phyloP scores from a whole-genome alignment of 2,888 invertebrate species.

The Congeria kusceri region DNA sequence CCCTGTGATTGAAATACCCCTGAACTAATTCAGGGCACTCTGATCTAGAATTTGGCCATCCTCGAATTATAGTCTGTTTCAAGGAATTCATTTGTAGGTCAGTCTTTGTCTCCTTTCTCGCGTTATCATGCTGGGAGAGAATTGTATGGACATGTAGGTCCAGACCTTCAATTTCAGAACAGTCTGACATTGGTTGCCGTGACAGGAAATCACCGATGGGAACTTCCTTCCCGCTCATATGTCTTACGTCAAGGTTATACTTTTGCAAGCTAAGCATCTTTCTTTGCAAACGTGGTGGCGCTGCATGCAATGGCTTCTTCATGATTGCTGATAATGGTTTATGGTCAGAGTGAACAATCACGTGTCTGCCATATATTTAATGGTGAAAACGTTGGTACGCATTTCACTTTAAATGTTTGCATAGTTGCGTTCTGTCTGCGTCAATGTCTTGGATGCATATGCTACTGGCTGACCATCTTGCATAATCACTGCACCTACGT shows the following conservation, averaged over 20 bases:
- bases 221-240: no score
- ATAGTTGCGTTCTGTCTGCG: neutral
- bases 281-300: constrained; percentile 51
- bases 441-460: constrained; percentile 21
- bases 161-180: no score
- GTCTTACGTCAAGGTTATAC: constrained; percentile 45
- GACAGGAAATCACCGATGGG: no score
- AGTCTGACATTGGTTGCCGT: constrained; percentile 36
- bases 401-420: constrained; percentile 23
- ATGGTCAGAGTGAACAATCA: constrained; percentile 51
- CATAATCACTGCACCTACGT: constrained; percentile 26
- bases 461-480: constrained; percentile 42
- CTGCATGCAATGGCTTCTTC: constrained; percentile 50
- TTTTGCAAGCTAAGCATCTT: constrained; percentile 51
- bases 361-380: no score
- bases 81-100: constrained; percentile 33
- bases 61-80: constrained; percentile 25
- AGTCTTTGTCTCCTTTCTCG: constrained; percentile 18
- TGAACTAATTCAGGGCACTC: constrained; percentile 13
- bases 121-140: no score
- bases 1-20: constrained; percentile 45
- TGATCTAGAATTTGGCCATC: constrained; percentile 30
- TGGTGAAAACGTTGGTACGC: constrained; percentile 49
- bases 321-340: constrained; percentile 54
- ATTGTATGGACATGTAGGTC: neutral